These are phyloP conservation scores for Heliconius ethilla DNA, from an alignment of 2,888 invertebrate genomes.

Conservation along the genomic window DNA sequence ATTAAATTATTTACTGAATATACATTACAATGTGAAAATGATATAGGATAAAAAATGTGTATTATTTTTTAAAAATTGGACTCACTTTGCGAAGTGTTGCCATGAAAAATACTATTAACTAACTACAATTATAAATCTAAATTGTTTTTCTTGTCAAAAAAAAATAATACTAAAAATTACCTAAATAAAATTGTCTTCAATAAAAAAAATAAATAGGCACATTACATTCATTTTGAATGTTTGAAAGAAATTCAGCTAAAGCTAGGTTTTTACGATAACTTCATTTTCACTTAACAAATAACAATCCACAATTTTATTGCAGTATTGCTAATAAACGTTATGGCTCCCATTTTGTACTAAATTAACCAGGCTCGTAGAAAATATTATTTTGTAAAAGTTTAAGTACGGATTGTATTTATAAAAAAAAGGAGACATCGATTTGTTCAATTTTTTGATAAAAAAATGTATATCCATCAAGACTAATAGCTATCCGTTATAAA, in stretches of 20 bases:
- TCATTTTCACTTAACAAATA: conserved; percentile 59
- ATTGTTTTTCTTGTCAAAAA: conserved; percentile 40
- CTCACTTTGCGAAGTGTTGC: conserved; percentile 46
- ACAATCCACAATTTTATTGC: conserved; percentile 75
- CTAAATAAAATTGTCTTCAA: conserved; percentile 69
- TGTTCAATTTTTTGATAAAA: conserved; percentile 4
- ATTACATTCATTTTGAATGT: conserved; percentile 73
- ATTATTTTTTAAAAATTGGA: conserved; percentile 37
- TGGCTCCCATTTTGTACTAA: conserved; percentile 77
- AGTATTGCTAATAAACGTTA: conserved; percentile 63
- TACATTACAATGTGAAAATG: conserved; percentile 64
- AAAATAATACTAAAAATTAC: conserved; percentile 54
- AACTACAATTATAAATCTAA: conserved; percentile 39
- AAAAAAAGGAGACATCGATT: not conserved
- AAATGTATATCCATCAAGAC: conserved; percentile 38
- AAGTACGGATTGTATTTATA: conserved; percentile 38
- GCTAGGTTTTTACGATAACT: conserved; percentile 59
- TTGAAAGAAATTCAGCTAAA: conserved; percentile 60
- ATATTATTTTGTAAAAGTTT: conserved; percentile 33
- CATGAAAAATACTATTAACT: conserved; percentile 35
- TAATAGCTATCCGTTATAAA: conserved; percentile 49
- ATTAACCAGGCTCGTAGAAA: conserved; percentile 43
- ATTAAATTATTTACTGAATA: conserved; percentile 73
- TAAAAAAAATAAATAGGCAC: conserved; percentile 78
- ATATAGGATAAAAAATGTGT: conserved; percentile 35